These are phyloP conservation scores for Adelges cooleyi DNA, from an alignment of 1,140 invertebrate genomes.

Conservation along the genomic window DNA sequence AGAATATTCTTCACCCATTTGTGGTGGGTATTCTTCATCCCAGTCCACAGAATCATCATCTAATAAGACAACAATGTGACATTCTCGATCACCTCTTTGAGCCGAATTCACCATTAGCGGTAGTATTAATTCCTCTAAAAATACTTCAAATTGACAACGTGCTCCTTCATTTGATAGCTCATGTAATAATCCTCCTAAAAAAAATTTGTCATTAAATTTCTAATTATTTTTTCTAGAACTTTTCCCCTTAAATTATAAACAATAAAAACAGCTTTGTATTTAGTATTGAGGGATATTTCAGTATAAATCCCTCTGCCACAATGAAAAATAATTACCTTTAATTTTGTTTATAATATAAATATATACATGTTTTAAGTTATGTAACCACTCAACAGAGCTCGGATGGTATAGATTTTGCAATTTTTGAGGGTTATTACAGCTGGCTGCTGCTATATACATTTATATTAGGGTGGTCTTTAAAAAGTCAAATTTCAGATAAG, in stretches of 20 bases:
- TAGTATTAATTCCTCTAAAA: slow-evolving; percentile 88
- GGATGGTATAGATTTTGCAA: too few relatives aligned
- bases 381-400: too few relatives aligned
- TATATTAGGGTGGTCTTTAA: too few relatives aligned
- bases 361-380: too few relatives aligned
- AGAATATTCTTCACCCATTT: slow-evolving; percentile 97
- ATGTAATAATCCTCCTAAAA: slow-evolving; percentile 80
- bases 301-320: too few relatives aligned
- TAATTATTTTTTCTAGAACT: neutral
- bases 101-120: slow-evolving; percentile 94
- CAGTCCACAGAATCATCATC: slow-evolving; percentile 96
- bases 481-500: too few relatives aligned
- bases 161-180: slow-evolving; percentile 98
- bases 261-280: neutral
- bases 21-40: slow-evolving; percentile 97
- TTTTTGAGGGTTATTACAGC: too few relatives aligned
- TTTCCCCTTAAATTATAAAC: neutral
- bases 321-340: too few relatives aligned
- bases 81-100: slow-evolving; percentile 75
- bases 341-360: too few relatives aligned
- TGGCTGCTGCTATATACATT: too few relatives aligned
- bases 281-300: neutral
- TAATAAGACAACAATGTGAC: slow-evolving; percentile 86
- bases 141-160: slow-evolving; percentile 88
- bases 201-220: too few relatives aligned